These are phyloP conservation scores for Hesperophylax magnus DNA, from an alignment of 1,140 invertebrate genomes.

Conservation along the genomic window DNA sequence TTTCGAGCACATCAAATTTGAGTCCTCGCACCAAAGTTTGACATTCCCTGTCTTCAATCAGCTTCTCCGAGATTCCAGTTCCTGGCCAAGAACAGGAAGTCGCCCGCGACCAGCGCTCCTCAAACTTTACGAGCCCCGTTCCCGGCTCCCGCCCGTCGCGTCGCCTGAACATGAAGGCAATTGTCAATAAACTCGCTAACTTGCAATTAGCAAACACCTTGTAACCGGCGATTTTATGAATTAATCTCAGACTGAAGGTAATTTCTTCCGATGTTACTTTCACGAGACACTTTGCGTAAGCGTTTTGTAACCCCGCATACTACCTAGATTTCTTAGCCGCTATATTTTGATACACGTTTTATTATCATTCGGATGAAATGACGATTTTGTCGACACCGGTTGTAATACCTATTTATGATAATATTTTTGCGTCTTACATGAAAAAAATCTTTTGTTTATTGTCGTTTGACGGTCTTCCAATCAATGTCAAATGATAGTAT, in stretches of 20 bases:
- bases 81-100: constrained; percentile 11
- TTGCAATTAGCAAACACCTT: constrained; percentile 13
- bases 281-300: neutral
- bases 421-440: no score
- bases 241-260: constrained; percentile 10
- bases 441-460: no score
- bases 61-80: neutral
- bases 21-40: neutral
- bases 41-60: neutral
- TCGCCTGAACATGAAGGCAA: neutral
- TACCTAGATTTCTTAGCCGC: no score
- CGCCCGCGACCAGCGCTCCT: neutral
- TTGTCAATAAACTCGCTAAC: constrained; percentile 11
- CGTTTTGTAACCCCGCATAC: neutral
- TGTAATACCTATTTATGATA: no score
- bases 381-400: no score
- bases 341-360: no score
- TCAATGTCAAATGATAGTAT: no score
- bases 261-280: neutral
- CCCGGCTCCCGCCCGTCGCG: neutral
- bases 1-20: no score
- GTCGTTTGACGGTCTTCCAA: no score
- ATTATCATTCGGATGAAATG: no score
- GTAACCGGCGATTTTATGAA: constrained; percentile 1
- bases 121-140: neutral